Evolutionary conservation across 2,113 vertebrate genomes (phyloP).

Genomic region (Dromiciops gliroides): DNA sequence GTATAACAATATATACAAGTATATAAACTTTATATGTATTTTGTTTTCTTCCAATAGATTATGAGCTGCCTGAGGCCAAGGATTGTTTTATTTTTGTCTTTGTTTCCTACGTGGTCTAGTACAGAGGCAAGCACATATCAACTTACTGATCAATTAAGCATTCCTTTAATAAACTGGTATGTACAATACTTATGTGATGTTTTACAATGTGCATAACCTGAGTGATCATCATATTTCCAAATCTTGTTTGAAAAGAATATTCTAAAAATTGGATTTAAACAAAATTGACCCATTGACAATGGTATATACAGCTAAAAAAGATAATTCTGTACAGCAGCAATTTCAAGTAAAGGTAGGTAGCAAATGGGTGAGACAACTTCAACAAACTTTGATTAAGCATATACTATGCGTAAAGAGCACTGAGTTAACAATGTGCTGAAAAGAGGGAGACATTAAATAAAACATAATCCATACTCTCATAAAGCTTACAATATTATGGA

Average conservation of each 20-base stretch:
- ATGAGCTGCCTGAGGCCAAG: neutral
- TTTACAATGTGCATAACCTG: neutral
- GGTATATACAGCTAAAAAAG: neutral
- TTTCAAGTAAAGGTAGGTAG: neutral
- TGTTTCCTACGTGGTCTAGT: neutral
- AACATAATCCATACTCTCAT: neutral
- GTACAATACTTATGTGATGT: neutral
- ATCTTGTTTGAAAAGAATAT: neutral
- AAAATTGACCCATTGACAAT: neutral
- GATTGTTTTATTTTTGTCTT: neutral
- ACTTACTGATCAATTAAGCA: neutral
- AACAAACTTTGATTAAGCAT: neutral
- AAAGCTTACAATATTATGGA: neutral
- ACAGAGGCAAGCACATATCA: neutral
- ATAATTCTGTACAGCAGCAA: slow-evolving; percentile 13
- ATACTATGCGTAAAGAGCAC: neutral
- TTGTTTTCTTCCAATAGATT: too few species aligned
- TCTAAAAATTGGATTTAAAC: slow-evolving; percentile 1
- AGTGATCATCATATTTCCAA: neutral
- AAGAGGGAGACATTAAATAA: neutral
- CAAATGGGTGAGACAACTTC: neutral
- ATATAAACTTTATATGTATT: too few species aligned
- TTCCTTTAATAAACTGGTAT: neutral
- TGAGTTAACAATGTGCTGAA: neutral
- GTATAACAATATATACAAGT: too few species aligned